Evolutionary conservation across 2,113 vertebrate species (phyloP), one percentile per base, ranked within the genome.

Genomic region (Tamias sibiricus): DNA sequence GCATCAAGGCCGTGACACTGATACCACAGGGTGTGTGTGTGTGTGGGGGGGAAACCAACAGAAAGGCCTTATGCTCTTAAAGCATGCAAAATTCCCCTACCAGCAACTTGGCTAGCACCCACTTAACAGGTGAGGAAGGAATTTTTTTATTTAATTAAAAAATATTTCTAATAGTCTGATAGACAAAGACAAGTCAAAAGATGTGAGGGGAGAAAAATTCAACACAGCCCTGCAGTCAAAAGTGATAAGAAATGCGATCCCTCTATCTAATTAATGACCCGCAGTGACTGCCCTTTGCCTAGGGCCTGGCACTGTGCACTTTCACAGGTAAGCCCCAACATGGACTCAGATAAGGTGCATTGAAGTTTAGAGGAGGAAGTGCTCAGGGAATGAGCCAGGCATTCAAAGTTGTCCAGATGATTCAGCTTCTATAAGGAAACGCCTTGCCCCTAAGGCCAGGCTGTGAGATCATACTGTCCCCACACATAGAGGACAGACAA

Each of bases 211-310:
- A 7, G 8, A 35, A 37, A 6, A 7, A 22, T 57, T 22, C 59
- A 68, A 28, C n/a, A 17, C 8, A n/a, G 35, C 6, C 10, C 40
- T n/a, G 40, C 4, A 17, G 35, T 19, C 35, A 2, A 2, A 1
- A 19, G 32, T 6, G 62, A 35, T 75, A 40, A 62, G 75, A 57
- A 37, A 11, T 30, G n/a, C 14, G 17, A 69, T 69, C 57, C 35
- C 47, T 24, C 44, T 2, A 10, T 37, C 30, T 66, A 9, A 35
- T 57, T 4, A 10, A 59, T 13, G 52, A 12, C 20, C 20, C 2
- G 0, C 26, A 20, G 28, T 2, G 11, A 14, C 30, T 11, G 8
- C n/a, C 72, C 42, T 69, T 30, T 14, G n/a, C 10, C 6, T 30
- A 14, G 66, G 0, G 13, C 54, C 62, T 35, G 59, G 57, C 44